Conservation (phyloP, 2,888 invertebrate genomes). For the Tenthredo notha region DNA sequence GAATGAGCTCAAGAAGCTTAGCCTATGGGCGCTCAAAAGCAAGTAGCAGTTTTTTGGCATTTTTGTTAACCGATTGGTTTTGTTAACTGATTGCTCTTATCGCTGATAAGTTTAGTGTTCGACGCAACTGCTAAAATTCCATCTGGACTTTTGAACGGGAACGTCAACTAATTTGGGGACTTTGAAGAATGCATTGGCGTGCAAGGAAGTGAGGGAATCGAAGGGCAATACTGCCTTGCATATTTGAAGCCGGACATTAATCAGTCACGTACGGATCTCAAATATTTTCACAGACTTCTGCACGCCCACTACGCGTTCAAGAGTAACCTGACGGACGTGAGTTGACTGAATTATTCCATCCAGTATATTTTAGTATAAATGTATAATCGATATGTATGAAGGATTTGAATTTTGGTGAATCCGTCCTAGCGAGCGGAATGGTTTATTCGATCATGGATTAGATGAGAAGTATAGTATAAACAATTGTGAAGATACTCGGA, state of each 20-base stretch:
- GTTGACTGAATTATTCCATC: slow-evolving; percentile 69
- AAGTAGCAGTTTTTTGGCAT: slow-evolving; percentile 57
- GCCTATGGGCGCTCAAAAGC: slow-evolving; percentile 76
- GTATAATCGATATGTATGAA: too few relatives aligned
- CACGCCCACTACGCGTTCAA: slow-evolving; percentile 84
- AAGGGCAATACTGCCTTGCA: slow-evolving; percentile 84
- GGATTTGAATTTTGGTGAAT: background rate
- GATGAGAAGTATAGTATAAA: too few relatives aligned
- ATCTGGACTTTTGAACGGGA: slow-evolving; percentile 85
- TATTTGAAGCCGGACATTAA: slow-evolving; percentile 82
- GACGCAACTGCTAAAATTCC: slow-evolving; percentile 87
- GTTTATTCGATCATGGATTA: too few relatives aligned
- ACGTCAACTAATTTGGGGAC: slow-evolving; percentile 86
- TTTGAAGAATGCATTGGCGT: slow-evolving; percentile 84
- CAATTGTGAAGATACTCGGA: too few relatives aligned
- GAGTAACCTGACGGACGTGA: slow-evolving; percentile 85
- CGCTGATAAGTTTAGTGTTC: slow-evolving; percentile 81
- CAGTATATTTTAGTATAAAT: background rate
- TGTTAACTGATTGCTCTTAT: background rate
- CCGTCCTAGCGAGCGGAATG: background rate
- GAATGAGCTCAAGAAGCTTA: slow-evolving; percentile 72
- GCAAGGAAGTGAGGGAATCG: slow-evolving; percentile 77
- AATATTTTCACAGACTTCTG: slow-evolving; percentile 80
- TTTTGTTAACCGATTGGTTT: too few relatives aligned
- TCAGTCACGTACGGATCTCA: slow-evolving; percentile 78